A percentile compares a stretch with the other conserved stretches of the same genome.
Evolutionary conservation across 2,888 invertebrate genomes (phyloP).

Genomic region (Apomyelois bistriatella): DNA sequence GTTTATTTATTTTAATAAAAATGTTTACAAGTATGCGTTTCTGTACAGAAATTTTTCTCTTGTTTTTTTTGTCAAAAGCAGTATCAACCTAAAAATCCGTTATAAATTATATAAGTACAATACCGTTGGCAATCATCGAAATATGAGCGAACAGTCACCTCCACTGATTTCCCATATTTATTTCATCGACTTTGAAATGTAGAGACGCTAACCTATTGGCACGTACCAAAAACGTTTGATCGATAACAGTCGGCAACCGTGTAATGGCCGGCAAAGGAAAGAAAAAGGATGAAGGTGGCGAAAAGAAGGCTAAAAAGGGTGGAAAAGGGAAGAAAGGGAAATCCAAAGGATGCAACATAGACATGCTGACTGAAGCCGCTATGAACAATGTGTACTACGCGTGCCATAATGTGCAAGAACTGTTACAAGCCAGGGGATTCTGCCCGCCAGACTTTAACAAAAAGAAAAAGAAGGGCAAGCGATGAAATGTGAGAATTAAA

Average conservation of each 20-base stretch:
- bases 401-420: slow-evolving; percentile 95
- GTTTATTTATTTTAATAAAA: too few species aligned
- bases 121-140: too few species aligned
- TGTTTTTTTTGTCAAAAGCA: too few species aligned
- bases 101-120: too few species aligned
- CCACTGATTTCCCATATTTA: too few species aligned
- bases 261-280: slow-evolving; percentile 66
- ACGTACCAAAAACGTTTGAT: slow-evolving; percentile 26
- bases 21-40: too few species aligned
- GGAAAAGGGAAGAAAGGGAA: slow-evolving; percentile 76
- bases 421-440: slow-evolving; percentile 91
- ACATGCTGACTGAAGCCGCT: slow-evolving; percentile 92
- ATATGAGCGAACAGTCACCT: too few species aligned
- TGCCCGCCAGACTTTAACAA: slow-evolving; percentile 93
- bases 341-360: slow-evolving; percentile 85
- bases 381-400: slow-evolving; percentile 97
- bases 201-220: not conserved
- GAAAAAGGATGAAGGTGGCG: slow-evolving; percentile 59
- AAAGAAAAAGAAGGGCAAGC: slow-evolving; percentile 91
- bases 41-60: too few species aligned
- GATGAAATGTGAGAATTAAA: slow-evolving; percentile 27
- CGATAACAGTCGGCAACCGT: slow-evolving; percentile 28
- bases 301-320: slow-evolving; percentile 73
- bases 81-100: too few species aligned
- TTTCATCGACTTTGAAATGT: too few species aligned